Conservation (phyloP, 1,140 invertebrate genomes). For the Glomeris maerens region DNA sequence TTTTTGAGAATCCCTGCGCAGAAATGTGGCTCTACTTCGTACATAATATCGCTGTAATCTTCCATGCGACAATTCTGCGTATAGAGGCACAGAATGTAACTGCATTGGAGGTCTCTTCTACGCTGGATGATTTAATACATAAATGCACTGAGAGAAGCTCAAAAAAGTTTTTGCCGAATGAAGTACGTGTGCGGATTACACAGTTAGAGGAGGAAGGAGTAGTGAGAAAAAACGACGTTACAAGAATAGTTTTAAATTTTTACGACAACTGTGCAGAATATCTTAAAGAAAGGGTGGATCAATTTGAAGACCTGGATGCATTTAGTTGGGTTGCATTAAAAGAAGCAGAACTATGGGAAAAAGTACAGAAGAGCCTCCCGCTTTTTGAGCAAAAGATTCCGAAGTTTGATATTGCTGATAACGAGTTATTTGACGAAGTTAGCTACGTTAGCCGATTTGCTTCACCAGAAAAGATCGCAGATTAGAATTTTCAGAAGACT, state of each 20-base stretch:
- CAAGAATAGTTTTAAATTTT: conserved; percentile 6
- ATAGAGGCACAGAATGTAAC: conserved; percentile 5
- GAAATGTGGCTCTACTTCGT: conserved; percentile 12
- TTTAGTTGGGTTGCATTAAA: conserved; percentile 6
- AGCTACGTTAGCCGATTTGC: conserved; percentile 6
- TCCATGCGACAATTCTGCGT: conserved; percentile 7
- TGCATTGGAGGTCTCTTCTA: conserved; percentile 9
- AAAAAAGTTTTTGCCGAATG: conserved; percentile 4
- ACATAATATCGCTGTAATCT: conserved; percentile 8
- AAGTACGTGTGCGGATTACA: conserved; percentile 5
- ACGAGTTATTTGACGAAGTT: conserved; percentile 9
- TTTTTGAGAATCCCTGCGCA: conserved; percentile 12
- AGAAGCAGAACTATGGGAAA: neutral
- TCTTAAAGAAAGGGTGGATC: conserved; percentile 2
- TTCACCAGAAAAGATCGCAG: conserved; percentile 15
- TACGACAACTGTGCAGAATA: conserved; percentile 6
- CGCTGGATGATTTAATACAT: conserved; percentile 9
- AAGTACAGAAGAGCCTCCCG: conserved; percentile 5
- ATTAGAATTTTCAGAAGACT: conserved; percentile 9
- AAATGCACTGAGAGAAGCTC: conserved; percentile 9
- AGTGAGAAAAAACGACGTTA: conserved; percentile 7
- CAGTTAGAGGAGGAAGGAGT: conserved; percentile 7
- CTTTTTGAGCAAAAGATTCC: conserved; percentile 9
- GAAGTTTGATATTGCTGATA: conserved; percentile 7
- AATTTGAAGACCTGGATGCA: conserved; percentile 6